Evolutionary conservation across 2,888 invertebrate species (phyloP), one percentile per base, ranked within the genome.

Genomic region (Drosophila greeni): DNA sequence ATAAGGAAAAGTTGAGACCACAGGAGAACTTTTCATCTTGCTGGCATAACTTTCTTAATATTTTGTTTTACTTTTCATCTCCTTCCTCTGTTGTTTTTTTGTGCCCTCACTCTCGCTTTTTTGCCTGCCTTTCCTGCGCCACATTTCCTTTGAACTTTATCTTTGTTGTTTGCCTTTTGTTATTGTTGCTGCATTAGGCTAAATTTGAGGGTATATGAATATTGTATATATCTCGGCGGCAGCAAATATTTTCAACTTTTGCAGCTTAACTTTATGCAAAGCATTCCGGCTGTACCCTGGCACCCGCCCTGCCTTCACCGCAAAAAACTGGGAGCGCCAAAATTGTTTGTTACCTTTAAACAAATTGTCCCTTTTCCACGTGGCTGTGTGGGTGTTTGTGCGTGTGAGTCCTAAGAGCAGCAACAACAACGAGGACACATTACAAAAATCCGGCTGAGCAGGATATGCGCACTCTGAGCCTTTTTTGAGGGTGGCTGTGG

Each of bases 111-210:
- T 47, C 45, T 47, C 45, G 31, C 45, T 47, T 20, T 29, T 14
- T 31, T 20, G 8, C 14, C 62, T 70, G 67, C 73, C 67, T 75
- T 78, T 81, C 74, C 81, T 70, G 72, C 66, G 72, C 67, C 81
- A 74, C 66, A 81, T 81, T 78, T 78, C 78, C 77, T 78, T 78
- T 81, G 81, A 81, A 66, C 76, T 76, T 78, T 75, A 70, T 74
- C 79, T 76, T 73, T 79, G 76, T 77, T 80, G 77, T 77, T 78
- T 74, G 71, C 68, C 66, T 67, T 73, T 64, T 72, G 53, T 48
- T 71, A 49, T 66, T 77, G 64, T 72, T 76, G 74, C 66, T 56
- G 70, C 72, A 74, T 74, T 72, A 69, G 62, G 70, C 74, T 67
- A 61, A 47, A 54, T 65, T 40, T 55, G 37, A 18, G 34, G 36